Base-by-base conservation (phyloP, 53 echinoderm and acorn worm species). In the Holothuria leucospilota region DNA sequence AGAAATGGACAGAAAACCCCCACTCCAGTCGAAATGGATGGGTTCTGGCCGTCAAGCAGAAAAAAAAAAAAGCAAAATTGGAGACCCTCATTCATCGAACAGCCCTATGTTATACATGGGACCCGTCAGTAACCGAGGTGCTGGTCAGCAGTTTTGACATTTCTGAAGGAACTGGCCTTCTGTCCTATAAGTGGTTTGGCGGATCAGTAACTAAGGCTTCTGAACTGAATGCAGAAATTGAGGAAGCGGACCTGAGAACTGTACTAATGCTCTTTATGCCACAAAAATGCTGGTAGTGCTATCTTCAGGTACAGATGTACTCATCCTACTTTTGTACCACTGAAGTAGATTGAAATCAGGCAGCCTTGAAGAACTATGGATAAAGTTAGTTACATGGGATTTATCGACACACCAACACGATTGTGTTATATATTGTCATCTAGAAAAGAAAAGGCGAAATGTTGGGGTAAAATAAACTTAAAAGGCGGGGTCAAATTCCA, bases 301-400 rank as follows among this genome's bases (percentile, higher is more conserved):
- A 26, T 69, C 69, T 20, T 69, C 69, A 26, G 26, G 25, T 69
- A 69, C 69, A n/a, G 69, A 69, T 26, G 69, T 69, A 69, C 25
- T 69, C 27, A 26, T 69, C 13, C 26, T 69, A 13, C 26, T 69
- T 13, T 13, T 69, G 69, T 69, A 15, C 61, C 20, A 60, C 20
- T 60, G 61, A 20, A 60, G 61, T 60, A 20, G 20, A 60, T n/a
- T n/a, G n/a, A n/a, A n/a, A n/a, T n/a, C n/a, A n/a, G n/a, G n/a
- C n/a, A n/a, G n/a, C n/a, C n/a, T n/a, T n/a, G n/a, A n/a, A n/a
- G n/a, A n/a, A n/a, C n/a, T n/a, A n/a, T n/a, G n/a, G n/a, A n/a
- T n/a, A n/a, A n/a, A n/a, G n/a, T n/a, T n/a, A n/a, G n/a, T n/a
- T n/a, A n/a, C n/a, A n/a, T n/a, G n/a, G n/a, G n/a, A n/a, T n/a